These are phyloP conservation scores for Eupristina koningsbergeri DNA, from an alignment of 1,140 invertebrate genomes.

Conservation along the genomic window DNA sequence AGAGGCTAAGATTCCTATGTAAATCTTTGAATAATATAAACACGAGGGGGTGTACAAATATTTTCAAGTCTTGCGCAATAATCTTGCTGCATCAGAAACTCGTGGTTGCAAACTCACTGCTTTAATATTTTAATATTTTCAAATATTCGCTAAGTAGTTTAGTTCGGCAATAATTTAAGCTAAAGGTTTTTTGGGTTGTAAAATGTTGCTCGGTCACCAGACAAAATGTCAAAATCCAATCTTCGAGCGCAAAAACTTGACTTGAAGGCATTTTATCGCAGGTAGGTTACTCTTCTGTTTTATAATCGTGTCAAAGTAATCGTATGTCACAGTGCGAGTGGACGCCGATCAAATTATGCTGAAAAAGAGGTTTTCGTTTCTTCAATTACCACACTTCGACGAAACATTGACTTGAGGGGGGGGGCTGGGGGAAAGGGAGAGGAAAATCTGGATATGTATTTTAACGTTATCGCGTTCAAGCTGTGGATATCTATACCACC, in stretches of 20 bases:
- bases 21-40: too few relatives aligned
- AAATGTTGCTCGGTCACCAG: too few relatives aligned
- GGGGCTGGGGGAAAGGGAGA: neutral
- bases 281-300: neutral
- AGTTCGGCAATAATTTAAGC: too few relatives aligned
- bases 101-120: too few relatives aligned
- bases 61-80: too few relatives aligned
- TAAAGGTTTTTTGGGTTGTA: too few relatives aligned
- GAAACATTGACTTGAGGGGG: slow-evolving; percentile 28
- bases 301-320: neutral
- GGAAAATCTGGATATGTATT: slow-evolving; percentile 32
- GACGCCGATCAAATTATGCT: slow-evolving; percentile 2
- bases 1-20: too few relatives aligned
- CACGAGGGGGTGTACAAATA: too few relatives aligned
- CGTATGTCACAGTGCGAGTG: neutral
- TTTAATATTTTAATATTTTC: too few relatives aligned
- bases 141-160: too few relatives aligned
- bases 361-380: neutral
- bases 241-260: neutral
- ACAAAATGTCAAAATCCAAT: too few relatives aligned
- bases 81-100: too few relatives aligned
- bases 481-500: slow-evolving; percentile 11
- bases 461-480: slow-evolving; percentile 26
- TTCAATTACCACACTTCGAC: slow-evolving; percentile 37
- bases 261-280: neutral